A percentile compares a stretch with the other conserved stretches of the same genome.
Conservation (phyloP, 2,888 invertebrate species). For the Hirtodrosophila confusa region DNA sequence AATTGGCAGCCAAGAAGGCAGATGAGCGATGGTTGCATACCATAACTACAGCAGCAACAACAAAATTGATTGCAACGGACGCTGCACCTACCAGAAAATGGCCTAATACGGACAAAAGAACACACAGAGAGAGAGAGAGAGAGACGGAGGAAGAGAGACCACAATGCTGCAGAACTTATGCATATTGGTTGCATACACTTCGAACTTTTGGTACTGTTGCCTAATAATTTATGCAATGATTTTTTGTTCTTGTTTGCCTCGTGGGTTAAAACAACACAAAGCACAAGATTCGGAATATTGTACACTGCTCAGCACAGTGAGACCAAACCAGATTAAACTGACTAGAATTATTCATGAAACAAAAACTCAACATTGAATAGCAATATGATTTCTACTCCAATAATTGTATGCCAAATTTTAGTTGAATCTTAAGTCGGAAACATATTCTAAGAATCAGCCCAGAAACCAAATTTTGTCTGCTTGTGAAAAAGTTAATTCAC, state of each 20-base stretch:
- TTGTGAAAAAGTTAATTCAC: too few species aligned
- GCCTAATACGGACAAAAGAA: not conserved
- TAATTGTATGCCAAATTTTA: too few species aligned
- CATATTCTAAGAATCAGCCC: too few species aligned
- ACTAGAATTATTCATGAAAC: too few species aligned
- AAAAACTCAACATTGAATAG: too few species aligned
- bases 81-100: slow-evolving; percentile 17
- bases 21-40: slow-evolving; percentile 37
- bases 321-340: not conserved
- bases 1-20: slow-evolving; percentile 64
- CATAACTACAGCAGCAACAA: slow-evolving; percentile 10
- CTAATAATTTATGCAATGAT: slow-evolving; percentile 67
- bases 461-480: too few species aligned
- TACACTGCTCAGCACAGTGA: slow-evolving; percentile 25
- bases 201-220: slow-evolving; percentile 28
- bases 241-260: slow-evolving; percentile 49
- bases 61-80: slow-evolving; percentile 25
- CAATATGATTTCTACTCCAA: too few species aligned
- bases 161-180: slow-evolving; percentile 43
- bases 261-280: slow-evolving; percentile 57
- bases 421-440: too few species aligned
- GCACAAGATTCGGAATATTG: slow-evolving; percentile 39
- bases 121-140: not conserved
- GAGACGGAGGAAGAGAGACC: not conserved
- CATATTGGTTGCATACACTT: slow-evolving; percentile 63